Evolutionary conservation across 2,113 vertebrate genomes (phyloP), one percentile per base, ranked within the genome.

Genomic region (Melanotaenia duboulayi): DNA sequence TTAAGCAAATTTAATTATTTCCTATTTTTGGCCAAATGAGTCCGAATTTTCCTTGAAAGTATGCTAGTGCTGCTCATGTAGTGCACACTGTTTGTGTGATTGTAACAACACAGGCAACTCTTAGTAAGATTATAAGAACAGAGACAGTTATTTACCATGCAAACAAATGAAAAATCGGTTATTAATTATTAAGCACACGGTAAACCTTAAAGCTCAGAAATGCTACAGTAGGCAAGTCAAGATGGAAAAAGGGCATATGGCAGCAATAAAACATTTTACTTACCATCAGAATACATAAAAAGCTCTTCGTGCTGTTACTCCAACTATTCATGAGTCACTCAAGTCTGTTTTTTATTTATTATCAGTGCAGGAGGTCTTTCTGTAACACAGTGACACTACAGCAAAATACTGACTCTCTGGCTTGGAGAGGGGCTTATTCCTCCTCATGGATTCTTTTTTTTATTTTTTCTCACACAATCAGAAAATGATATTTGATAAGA

Each of bases 371-470:
- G 55, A 35, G 52, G 62, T 80, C 10, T 17, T n/a, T 66, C 78
- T 76, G 71, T 61, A 79, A 85, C 83, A 75, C 50, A 44, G 20
- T 66, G 65, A 74, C 71, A 75, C 55, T 7, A n/a, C n/a, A 65
- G 78, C 58, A 71, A 73, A 76, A 49, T 50, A 54, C 65, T 55
- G 56, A 51, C 66, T 78, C 49, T 71, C 51, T 64, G 63, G 39
- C 56, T 70, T 59, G 55, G 66, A 74, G 65, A 75, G 6, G 49
- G 9, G 67, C 11, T 65, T 83, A 85, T 76, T 80, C 65, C 79
- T 79, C 67, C 46, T 80, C 54, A 69, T 48, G 20, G 48, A 81
- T 84, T 78, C 68, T 81, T 82, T 82, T 83, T 77, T 82, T 83
- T 77, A 80, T 82, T 82, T 83, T 77, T 82, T 83, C 75, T 73